Base-by-base conservation (phyloP, 2,888 invertebrate species). In the Clivina fossor region DNA sequence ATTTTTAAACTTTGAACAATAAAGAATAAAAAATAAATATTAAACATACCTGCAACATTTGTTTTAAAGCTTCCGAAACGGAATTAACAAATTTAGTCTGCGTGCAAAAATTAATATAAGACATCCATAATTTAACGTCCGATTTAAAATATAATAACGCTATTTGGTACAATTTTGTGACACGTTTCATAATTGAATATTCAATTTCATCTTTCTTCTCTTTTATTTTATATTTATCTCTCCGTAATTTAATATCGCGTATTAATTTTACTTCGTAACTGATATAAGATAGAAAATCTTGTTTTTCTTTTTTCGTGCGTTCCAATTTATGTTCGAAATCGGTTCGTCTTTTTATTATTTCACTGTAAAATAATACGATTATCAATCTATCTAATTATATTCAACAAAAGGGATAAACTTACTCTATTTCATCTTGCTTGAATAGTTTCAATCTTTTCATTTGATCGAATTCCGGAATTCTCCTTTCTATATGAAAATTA, bases 381-480 rank as follows among this genome's bases (percentile, higher is more conserved):
- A 30, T 51, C 8, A 48, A 15, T 13, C 20, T 16, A 37, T 22
- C 4, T 24, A 1, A 4, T 13, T 22, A 16, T 5, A 13, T 26
- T 40, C 26, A 24, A 26, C 18, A 30, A 35, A 56, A 16, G 20
- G 15, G n/a, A 16, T 35, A 57, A 40, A 62, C 65, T 62, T 73
- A 88, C 88, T 79, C 81, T 68, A 85, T 80, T 78, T 91, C 90
- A 46, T 80, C 80, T 54, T 81, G 79, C 5, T 81, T 78, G 67
- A 87, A 89, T 47, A 93, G 74, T 65, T 82, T 80, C 26, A 82
- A 81, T 64, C 84, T 78, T 66, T 83, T 80, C 84, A 93, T 84
- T 68, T 88, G 84, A 71, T 91, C 89, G 67, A 93, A 78, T 71
- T 90, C 90, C 59, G 85, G 84, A 65, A 90, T 80, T 80, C 88